phyloP scores from a whole-genome alignment of 1,140 invertebrate species.

The Coenobita brevimanus region DNA sequence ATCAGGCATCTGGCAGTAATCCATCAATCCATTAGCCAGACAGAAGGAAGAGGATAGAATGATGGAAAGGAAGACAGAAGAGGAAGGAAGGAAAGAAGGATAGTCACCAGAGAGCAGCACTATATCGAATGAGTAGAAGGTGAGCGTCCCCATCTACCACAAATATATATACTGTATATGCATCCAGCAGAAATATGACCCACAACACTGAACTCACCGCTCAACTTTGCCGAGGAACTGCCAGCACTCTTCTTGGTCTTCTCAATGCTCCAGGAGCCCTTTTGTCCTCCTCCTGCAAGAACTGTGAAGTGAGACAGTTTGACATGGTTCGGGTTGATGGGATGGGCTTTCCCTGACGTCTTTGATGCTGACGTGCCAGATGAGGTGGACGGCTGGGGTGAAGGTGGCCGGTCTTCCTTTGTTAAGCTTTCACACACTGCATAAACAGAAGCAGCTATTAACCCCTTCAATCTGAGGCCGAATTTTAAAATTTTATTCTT shows the following conservation, averaged over 20 bases:
- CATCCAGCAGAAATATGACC: too few species aligned
- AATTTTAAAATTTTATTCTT: neutral
- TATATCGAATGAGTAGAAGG: too few species aligned
- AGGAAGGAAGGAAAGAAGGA: too few species aligned
- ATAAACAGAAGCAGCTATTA: neutral
- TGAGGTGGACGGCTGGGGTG: slow-evolving; percentile 21
- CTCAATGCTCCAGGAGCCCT: slow-evolving; percentile 83
- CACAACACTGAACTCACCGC: too few species aligned
- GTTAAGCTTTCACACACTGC: slow-evolving; percentile 20
- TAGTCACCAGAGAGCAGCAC: too few species aligned
- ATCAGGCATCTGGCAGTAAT: too few species aligned
- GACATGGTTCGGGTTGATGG: slow-evolving; percentile 59
- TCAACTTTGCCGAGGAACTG: slow-evolving; percentile 13
- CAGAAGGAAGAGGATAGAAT: too few species aligned
- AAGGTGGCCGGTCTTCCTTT: slow-evolving; percentile 11
- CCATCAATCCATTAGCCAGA: too few species aligned
- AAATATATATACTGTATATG: too few species aligned
- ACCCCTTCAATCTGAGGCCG: neutral
- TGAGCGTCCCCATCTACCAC: slow-evolving; percentile 20
- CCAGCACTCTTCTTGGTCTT: slow-evolving; percentile 75
- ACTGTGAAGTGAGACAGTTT: slow-evolving; percentile 64
- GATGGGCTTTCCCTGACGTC: neutral
- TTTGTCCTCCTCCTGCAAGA: slow-evolving; percentile 75
- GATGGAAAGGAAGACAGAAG: too few species aligned
- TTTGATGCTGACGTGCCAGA: neutral